Evolutionary conservation across 2,797 vertebrate species (phyloP).

Genomic region (Sebastiscus albofasciatus): DNA sequence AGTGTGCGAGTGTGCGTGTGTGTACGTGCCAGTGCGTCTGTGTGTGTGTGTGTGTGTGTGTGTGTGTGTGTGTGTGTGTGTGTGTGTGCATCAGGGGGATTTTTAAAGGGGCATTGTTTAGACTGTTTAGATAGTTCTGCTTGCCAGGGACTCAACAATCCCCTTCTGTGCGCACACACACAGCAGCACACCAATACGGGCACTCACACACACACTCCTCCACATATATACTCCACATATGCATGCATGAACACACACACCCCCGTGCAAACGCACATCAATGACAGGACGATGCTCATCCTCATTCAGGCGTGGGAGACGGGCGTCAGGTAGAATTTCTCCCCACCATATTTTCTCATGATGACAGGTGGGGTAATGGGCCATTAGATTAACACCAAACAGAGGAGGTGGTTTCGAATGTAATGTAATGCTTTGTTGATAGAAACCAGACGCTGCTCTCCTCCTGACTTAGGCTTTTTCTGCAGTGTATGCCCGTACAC

Average conservation of each 20-base stretch:
- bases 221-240: slow-evolving; percentile 5
- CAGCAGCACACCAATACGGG: slow-evolving; percentile 12
- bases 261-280: not conserved
- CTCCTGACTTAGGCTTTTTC: slow-evolving; percentile 57
- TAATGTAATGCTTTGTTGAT: slow-evolving; percentile 66
- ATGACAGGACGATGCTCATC: slow-evolving; percentile 38
- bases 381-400: slow-evolving; percentile 72
- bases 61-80: not conserved
- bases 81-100: slow-evolving; percentile 20
- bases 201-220: not conserved
- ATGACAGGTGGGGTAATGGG: slow-evolving; percentile 75
- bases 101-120: slow-evolving; percentile 66
- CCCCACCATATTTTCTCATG: slow-evolving; percentile 43
- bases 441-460: slow-evolving; percentile 57
- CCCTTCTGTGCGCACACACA: slow-evolving; percentile 26
- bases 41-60: not conserved
- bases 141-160: slow-evolving; percentile 59
- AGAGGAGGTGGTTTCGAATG: slow-evolving; percentile 59
- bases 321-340: slow-evolving; percentile 40
- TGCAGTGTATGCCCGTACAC: slow-evolving; percentile 50
- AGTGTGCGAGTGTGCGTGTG: slow-evolving; percentile 5
- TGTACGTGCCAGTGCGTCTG: not conserved
- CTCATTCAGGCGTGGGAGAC: slow-evolving; percentile 45
- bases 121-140: slow-evolving; percentile 60
- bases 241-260: slow-evolving; percentile 13